These are phyloP conservation scores for Geophilus truncorum DNA, from an alignment of 2,888 invertebrate genomes.

Conservation along the genomic window DNA sequence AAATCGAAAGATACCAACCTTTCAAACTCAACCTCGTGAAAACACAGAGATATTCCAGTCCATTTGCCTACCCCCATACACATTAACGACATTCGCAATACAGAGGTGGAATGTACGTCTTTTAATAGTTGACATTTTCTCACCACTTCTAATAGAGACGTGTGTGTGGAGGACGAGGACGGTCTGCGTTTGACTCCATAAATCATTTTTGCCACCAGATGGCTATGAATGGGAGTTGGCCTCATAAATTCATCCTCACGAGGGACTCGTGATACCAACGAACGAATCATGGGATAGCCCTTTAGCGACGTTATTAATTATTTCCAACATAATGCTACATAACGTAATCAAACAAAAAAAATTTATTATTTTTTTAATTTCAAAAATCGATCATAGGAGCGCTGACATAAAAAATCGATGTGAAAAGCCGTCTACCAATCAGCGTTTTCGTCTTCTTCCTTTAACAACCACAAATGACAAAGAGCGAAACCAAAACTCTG, in stretches of 20 bases:
- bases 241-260: background rate
- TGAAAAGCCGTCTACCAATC: background rate
- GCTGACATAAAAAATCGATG: background rate
- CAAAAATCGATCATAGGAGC: background rate
- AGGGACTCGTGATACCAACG: background rate
- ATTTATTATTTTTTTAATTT: background rate
- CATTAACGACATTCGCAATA: too few species aligned
- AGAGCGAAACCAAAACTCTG: background rate
- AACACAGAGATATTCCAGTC: too few species aligned
- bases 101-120: background rate
- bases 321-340: background rate
- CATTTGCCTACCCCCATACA: too few species aligned
- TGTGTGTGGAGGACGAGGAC: too few species aligned
- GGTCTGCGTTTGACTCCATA: background rate
- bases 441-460: background rate
- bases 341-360: background rate
- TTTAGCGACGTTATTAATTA: background rate
- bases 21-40: too few species aligned
- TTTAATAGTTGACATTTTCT: slow-evolving; percentile 4
- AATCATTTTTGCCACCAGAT: slow-evolving; percentile 4
- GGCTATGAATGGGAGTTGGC: slow-evolving; percentile 10
- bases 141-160: background rate
- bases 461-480: background rate
- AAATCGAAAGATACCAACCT: too few species aligned
- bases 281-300: background rate